A percentile compares a stretch with the other conserved stretches of the same genome.
Evolutionary conservation across 2,113 vertebrate species (phyloP).

Genomic region (Stegostoma tigrinum): DNA sequence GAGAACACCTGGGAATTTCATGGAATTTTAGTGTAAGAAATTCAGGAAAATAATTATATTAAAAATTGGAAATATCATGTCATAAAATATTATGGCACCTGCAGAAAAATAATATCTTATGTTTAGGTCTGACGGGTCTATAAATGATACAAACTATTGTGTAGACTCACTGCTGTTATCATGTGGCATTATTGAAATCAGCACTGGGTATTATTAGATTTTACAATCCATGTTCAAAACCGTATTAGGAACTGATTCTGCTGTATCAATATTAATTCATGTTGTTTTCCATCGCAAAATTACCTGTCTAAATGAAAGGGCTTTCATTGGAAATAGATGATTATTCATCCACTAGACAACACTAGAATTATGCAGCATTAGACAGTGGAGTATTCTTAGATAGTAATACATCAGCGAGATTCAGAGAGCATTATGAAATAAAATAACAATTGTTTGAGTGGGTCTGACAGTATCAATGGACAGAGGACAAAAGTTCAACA

Average conservation of each 20-base stretch:
- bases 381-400: neutral
- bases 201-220: neutral
- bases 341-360: neutral
- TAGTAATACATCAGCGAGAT: neutral
- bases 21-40: neutral
- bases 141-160: neutral
- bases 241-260: neutral
- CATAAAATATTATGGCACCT: neutral
- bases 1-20: neutral
- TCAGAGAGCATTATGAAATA: neutral
- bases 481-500: neutral
- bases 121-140: neutral
- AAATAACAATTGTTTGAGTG: neutral
- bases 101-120: neutral
- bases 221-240: neutral
- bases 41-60: neutral
- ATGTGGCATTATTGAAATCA: neutral
- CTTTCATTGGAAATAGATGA: neutral
- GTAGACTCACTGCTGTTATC: constrained; percentile 9
- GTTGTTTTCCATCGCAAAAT: neutral
- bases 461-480: neutral
- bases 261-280: neutral
- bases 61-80: neutral
- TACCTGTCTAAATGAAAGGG: neutral
- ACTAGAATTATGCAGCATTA: neutral